Conservation (phyloP, 2,888 invertebrate genomes). For the Calliphora vomitoria region DNA sequence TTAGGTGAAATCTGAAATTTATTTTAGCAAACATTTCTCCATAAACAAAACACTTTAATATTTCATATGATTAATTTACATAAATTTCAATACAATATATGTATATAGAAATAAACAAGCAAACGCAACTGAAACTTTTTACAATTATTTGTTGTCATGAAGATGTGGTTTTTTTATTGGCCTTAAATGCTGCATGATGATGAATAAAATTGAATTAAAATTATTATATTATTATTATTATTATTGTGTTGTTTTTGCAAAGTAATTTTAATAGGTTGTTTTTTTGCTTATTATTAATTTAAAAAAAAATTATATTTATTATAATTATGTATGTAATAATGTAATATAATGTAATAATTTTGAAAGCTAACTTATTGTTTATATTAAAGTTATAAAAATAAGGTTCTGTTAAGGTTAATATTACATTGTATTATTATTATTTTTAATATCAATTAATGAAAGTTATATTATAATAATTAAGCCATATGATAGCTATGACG, state of each 20-base stretch:
- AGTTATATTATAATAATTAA: no score
- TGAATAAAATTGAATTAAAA: slow-evolving; percentile 41
- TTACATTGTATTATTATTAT: no score
- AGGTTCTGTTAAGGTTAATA: slow-evolving; percentile 6
- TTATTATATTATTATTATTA: slow-evolving; percentile 7
- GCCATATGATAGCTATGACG: no score
- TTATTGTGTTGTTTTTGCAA: slow-evolving; percentile 19
- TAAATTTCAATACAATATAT: slow-evolving; percentile 51
- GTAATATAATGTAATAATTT: no score
- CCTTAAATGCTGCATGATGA: slow-evolving; percentile 38
- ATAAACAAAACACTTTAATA: slow-evolving; percentile 7
- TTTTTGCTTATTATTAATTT: slow-evolving; percentile 15
- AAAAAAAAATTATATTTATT: slow-evolving; percentile 19
- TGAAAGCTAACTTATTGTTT: no score
- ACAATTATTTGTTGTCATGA: slow-evolving; percentile 5
- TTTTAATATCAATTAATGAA: no score
- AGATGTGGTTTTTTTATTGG: not conserved
- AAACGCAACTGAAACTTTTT: not conserved
- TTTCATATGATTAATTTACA: slow-evolving; percentile 28
- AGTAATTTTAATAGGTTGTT: slow-evolving; percentile 34
- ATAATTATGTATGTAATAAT: slow-evolving; percentile 10
- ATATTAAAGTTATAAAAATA: not conserved
- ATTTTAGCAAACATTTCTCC: slow-evolving; percentile 23
- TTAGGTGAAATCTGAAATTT: slow-evolving; percentile 36
- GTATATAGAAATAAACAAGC: not conserved